Evolutionary conservation across 2,888 invertebrate species (phyloP).

Genomic region (Cyclophora albipunctata): DNA sequence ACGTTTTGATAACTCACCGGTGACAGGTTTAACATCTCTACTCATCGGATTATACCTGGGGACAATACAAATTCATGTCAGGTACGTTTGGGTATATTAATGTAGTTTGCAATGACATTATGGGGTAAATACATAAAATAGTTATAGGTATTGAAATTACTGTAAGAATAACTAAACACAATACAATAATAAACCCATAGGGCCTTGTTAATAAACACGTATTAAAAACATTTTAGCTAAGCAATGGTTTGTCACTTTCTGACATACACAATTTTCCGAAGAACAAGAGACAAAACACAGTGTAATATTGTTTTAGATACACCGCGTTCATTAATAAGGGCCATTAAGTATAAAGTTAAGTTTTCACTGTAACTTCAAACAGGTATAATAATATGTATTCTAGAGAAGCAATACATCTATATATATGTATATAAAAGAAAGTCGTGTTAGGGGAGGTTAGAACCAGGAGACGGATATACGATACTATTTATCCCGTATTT

Average conservation of each 20-base stretch:
- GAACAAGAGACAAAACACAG: too few species aligned
- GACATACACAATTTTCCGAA: too few species aligned
- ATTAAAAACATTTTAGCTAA: too few species aligned
- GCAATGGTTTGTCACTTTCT: too few species aligned
- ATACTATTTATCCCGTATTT: too few species aligned
- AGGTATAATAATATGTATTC: too few species aligned
- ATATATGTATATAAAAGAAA: too few species aligned
- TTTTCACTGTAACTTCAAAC: too few species aligned
- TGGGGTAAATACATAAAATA: background rate
- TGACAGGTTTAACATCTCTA: conserved; percentile 70
- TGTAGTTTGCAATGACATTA: background rate
- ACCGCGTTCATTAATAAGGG: background rate
- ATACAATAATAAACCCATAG: background rate
- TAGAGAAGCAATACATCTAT: too few species aligned
- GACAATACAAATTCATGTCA: conserved; percentile 14
- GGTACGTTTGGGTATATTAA: background rate
- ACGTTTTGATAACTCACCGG: conserved; percentile 53
- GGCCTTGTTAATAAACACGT: background rate
- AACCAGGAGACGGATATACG: too few species aligned
- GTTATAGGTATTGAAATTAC: background rate
- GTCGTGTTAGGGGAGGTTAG: too few species aligned
- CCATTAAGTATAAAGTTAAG: background rate
- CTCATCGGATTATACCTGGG: conserved; percentile 63
- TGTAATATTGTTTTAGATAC: background rate
- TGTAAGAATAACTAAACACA: background rate